These are phyloP conservation scores for Zingel zingel DNA, from an alignment of 2,113 vertebrate genomes.

Conservation along the genomic window DNA sequence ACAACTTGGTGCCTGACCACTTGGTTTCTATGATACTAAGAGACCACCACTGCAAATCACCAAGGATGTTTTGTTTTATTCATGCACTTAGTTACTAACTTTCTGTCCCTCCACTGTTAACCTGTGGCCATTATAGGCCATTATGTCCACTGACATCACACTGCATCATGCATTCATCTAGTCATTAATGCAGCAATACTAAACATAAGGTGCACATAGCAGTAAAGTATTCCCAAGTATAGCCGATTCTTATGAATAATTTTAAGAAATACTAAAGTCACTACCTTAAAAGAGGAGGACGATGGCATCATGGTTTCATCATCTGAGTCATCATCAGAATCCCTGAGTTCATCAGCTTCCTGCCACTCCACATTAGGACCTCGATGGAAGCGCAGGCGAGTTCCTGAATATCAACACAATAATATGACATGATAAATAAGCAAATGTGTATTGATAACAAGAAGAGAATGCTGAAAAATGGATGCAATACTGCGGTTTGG, in stretches of 20 bases:
- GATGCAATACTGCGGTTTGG: constrained; percentile 37
- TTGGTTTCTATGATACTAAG: not conserved
- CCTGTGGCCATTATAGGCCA: constrained; percentile 9
- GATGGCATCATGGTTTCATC: constrained; percentile 87
- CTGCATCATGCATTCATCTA: not conserved
- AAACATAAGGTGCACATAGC: not conserved
- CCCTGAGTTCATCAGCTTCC: constrained; percentile 92
- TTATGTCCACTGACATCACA: not conserved
- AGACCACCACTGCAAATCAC: not conserved
- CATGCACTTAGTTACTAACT: not conserved
- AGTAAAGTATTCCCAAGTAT: not conserved
- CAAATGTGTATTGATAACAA: not conserved
- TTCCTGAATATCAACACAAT: constrained; percentile 83
- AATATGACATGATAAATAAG: constrained; percentile 24
- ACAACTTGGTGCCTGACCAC: not conserved
- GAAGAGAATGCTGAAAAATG: not conserved
- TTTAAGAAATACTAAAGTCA: not conserved
- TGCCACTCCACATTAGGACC: constrained; percentile 94
- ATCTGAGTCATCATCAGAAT: constrained; percentile 87
- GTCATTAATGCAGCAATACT: not conserved
- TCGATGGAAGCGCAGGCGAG: constrained; percentile 95
- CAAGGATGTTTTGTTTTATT: not conserved
- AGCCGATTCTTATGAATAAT: not conserved
- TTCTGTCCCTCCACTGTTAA: not conserved
- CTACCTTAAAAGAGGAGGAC: constrained; percentile 88